Conservation (phyloP, 2,113 vertebrate species). For the Cyprinodon brontotheroides region DNA sequence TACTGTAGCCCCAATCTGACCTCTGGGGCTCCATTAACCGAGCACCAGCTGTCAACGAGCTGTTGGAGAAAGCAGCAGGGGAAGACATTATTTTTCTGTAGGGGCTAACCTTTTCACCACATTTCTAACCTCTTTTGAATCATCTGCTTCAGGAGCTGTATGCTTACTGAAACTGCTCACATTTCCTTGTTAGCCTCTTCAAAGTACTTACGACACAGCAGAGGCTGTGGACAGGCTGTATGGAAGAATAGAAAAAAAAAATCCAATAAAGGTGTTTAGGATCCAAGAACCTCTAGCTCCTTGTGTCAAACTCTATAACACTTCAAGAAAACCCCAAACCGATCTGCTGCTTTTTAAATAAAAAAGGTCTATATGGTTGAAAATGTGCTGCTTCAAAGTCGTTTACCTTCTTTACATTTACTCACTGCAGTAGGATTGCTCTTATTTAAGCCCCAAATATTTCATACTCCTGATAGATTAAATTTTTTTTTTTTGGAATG, state of each 20-base stretch:
- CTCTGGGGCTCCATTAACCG: background rate
- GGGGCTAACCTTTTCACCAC: constrained; percentile 32
- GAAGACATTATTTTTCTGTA: constrained; percentile 12
- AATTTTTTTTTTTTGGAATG: too few relatives aligned
- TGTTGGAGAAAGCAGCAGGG: constrained; percentile 12
- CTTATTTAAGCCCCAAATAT: background rate
- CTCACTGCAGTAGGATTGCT: too few relatives aligned
- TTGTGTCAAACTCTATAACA: background rate
- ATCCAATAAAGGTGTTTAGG: constrained; percentile 10
- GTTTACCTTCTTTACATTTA: background rate
- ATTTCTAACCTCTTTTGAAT: constrained; percentile 45
- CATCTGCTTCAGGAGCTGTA: constrained; percentile 37
- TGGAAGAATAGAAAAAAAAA: constrained; percentile 21
- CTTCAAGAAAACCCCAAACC: background rate
- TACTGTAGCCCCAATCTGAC: constrained; percentile 3
- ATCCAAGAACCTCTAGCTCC: background rate
- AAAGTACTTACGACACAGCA: constrained; percentile 7
- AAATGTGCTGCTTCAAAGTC: background rate
- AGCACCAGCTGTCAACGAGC: constrained; percentile 23
- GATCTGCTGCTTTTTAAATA: constrained; percentile 10
- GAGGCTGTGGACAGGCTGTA: background rate
- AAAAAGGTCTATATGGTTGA: background rate
- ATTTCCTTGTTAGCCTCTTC: constrained; percentile 27
- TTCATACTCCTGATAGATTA: background rate
- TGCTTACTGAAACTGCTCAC: constrained; percentile 23